Conservation (phyloP, 2,888 invertebrate genomes). For the Sicus ferrugineus region DNA sequence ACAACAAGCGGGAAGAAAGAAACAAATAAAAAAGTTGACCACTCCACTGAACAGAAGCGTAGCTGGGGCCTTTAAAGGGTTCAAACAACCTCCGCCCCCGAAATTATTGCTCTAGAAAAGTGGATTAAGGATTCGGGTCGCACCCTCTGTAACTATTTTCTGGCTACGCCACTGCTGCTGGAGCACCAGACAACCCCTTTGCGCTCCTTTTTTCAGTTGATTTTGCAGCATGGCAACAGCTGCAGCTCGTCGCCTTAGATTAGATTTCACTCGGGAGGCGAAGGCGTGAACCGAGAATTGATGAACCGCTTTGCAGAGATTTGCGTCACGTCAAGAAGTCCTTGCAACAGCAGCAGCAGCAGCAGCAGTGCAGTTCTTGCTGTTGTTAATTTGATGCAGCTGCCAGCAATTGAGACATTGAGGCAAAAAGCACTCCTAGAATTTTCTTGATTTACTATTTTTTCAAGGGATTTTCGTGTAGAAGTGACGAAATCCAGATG, state of each 20-base stretch:
- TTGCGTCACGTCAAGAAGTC: conserved; percentile 2
- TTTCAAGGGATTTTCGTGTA: too few relatives aligned
- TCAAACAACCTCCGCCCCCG: too few relatives aligned
- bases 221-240: conserved; percentile 6
- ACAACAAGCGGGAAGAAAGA: neutral
- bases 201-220: neutral
- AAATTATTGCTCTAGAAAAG: too few relatives aligned
- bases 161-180: neutral
- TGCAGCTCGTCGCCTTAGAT: neutral
- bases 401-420: neutral
- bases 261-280: neutral
- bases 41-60: neutral
- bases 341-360: neutral
- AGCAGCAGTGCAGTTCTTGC: neutral
- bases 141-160: too few relatives aligned
- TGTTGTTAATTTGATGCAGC: neutral
- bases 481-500: too few relatives aligned
- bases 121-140: too few relatives aligned
- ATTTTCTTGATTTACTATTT: too few relatives aligned
- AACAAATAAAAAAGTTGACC: neutral
- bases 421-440: neutral
- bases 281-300: conserved; percentile 1
- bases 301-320: conserved; percentile 11
- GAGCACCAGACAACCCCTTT: neutral
- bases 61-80: neutral